phyloP scores from a whole-genome alignment of 2,113 vertebrate species.

The Phainopepla nitens region DNA sequence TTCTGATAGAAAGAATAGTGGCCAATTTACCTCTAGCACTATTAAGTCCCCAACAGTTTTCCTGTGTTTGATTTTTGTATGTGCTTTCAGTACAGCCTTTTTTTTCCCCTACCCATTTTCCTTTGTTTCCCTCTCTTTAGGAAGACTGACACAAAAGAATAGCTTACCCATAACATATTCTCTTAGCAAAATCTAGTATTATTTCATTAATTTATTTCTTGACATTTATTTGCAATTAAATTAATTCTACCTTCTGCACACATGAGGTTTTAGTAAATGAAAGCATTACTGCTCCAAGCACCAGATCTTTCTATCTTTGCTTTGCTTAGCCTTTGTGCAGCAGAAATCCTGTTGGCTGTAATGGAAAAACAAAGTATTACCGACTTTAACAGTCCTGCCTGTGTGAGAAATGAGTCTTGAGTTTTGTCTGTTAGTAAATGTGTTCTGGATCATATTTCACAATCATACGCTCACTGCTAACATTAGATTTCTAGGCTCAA shows the following conservation, averaged over 20 bases:
- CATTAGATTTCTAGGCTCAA: slow-evolving; percentile 30
- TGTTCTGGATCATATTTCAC: slow-evolving; percentile 62
- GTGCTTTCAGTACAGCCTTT: slow-evolving; percentile 17
- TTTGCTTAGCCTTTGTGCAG: slow-evolving; percentile 15
- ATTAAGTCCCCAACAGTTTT: slow-evolving; percentile 66
- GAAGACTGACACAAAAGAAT: slow-evolving; percentile 31
- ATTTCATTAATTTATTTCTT: slow-evolving; percentile 6
- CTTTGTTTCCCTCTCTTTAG: slow-evolving; percentile 42
- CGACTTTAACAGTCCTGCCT: slow-evolving; percentile 48
- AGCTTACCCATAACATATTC: not conserved
- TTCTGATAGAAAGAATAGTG: slow-evolving; percentile 61
- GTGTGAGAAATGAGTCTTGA: slow-evolving; percentile 51
- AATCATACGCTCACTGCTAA: slow-evolving; percentile 20
- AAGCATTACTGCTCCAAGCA: not conserved
- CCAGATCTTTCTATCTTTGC: not conserved
- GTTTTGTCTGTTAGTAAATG: slow-evolving; percentile 57
- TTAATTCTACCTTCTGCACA: not conserved
- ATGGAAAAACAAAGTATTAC: slow-evolving; percentile 47
- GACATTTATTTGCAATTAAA: slow-evolving; percentile 27
- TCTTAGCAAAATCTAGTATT: not conserved
- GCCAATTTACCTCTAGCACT: slow-evolving; percentile 61
- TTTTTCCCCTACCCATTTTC: not conserved
- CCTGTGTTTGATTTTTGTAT: slow-evolving; percentile 54
- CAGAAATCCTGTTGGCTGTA: slow-evolving; percentile 19
- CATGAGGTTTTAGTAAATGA: not conserved